Conservation (phyloP, 2,797 vertebrate genomes). For the Ctenochaetus hawaiiensis region DNA sequence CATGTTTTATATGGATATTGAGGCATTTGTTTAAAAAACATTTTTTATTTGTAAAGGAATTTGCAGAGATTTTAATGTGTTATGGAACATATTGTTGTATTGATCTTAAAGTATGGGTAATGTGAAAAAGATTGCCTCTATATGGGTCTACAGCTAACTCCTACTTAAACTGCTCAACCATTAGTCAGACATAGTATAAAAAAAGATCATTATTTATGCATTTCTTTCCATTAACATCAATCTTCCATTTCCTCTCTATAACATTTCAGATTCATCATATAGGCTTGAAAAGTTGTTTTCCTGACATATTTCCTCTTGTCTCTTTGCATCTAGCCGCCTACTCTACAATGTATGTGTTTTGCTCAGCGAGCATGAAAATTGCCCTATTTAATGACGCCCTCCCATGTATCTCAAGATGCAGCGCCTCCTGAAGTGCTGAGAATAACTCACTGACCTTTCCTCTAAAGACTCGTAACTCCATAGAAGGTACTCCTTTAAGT, state of each 20-base stretch:
- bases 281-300: constrained; percentile 52
- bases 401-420: constrained; percentile 54
- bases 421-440: constrained; percentile 13
- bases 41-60: no score
- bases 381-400: constrained; percentile 78
- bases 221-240: not conserved
- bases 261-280: constrained; percentile 7
- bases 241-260: not conserved
- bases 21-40: no score
- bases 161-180: not conserved
- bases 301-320: constrained; percentile 72
- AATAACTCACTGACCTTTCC: constrained; percentile 45
- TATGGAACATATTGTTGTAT: not conserved
- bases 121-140: not conserved
- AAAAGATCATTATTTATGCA: constrained; percentile 1
- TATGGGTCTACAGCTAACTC: not conserved
- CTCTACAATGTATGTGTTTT: constrained; percentile 72
- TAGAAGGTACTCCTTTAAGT: constrained; percentile 35
- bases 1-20: no score
- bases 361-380: constrained; percentile 82
- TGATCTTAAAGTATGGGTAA: no score
- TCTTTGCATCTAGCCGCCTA: constrained; percentile 57
- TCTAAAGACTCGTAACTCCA: constrained; percentile 27
- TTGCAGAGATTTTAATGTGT: not conserved
- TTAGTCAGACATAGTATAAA: not conserved